These are phyloP conservation scores for Pseudorectes ferrugineus DNA, from an alignment of 2,113 vertebrate species.

Conservation along the genomic window DNA sequence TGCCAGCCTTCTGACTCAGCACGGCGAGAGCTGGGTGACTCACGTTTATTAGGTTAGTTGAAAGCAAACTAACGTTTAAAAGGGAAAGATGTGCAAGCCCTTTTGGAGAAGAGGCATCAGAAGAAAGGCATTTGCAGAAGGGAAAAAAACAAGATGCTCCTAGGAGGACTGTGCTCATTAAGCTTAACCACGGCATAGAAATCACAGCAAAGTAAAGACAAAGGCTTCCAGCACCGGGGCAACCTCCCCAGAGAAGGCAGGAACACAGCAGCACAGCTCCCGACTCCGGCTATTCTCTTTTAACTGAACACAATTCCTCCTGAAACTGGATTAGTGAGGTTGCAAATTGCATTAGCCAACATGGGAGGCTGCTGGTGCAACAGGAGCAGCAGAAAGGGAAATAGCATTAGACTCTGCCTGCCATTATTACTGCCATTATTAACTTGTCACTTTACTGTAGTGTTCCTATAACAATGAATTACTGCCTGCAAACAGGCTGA, in stretches of 20 bases:
- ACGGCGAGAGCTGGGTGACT: neutral
- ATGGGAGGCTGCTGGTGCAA: conserved; percentile 53
- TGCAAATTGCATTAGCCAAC: conserved; percentile 65
- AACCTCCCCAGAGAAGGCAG: neutral
- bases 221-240: neutral
- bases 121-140: neutral
- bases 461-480: conserved; percentile 69
- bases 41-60: neutral
- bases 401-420: conserved; percentile 60
- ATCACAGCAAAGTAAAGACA: conserved; percentile 1
- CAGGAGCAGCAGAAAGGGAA: conserved; percentile 48
- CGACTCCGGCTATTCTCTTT: neutral
- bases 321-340: conserved; percentile 58
- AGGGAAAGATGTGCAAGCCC: neutral
- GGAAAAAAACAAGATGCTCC: neutral
- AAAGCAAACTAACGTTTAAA: neutral
- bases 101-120: neutral
- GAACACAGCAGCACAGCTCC: conserved; percentile 2
- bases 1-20: neutral
- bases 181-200: neutral
- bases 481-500: conserved; percentile 66
- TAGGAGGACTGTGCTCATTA: neutral
- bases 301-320: conserved; percentile 47
- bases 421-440: conserved; percentile 72
- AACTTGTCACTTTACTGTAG: conserved; percentile 70